A percentile compares a stretch with the other conserved stretches of the same genome.
These are phyloP conservation scores for Malurus melanocephalus DNA, from an alignment of 2,113 vertebrate genomes.

Conservation along the genomic window DNA sequence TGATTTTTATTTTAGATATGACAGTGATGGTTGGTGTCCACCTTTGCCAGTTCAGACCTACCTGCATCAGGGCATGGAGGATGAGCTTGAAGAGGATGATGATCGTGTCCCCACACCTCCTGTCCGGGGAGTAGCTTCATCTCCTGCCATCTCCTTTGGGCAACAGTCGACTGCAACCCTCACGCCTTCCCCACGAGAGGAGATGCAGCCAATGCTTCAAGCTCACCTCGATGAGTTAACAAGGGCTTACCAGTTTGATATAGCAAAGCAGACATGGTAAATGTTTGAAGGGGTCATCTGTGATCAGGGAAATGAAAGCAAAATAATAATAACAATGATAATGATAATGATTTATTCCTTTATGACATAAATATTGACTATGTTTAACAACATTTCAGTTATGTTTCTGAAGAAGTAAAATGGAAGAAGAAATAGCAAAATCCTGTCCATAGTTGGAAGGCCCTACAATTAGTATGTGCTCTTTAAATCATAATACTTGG, in stretches of 20 bases:
- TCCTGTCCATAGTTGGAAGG: not conserved
- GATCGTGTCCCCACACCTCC: conserved; percentile 96
- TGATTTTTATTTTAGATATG: conserved; percentile 80
- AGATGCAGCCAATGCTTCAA: conserved; percentile 97
- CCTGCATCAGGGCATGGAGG: conserved; percentile 96
- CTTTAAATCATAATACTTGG: not conserved
- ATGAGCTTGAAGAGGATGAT: conserved; percentile 96
- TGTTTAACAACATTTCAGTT: not conserved
- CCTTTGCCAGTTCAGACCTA: conserved; percentile 95
- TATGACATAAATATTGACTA: not conserved
- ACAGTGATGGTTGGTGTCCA: conserved; percentile 93
- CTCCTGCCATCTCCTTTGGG: conserved; percentile 93
- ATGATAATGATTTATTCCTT: not conserved
- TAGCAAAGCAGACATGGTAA: conserved; percentile 96
- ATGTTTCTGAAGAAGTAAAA: not conserved
- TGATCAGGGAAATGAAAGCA: not conserved
- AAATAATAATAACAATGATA: not conserved
- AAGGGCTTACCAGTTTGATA: conserved; percentile 95
- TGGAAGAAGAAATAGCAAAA: not conserved
- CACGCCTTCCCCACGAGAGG: conserved; percentile 93
- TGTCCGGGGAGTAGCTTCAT: conserved; percentile 93
- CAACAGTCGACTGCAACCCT: conserved; percentile 97
- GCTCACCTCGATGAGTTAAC: conserved; percentile 95
- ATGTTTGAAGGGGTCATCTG: not conserved
- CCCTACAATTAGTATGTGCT: not conserved